A percentile compares a stretch with the other conserved stretches of the same genome.
phyloP scores from a whole-genome alignment of 2,113 vertebrate species.

The Penelope pileata region DNA sequence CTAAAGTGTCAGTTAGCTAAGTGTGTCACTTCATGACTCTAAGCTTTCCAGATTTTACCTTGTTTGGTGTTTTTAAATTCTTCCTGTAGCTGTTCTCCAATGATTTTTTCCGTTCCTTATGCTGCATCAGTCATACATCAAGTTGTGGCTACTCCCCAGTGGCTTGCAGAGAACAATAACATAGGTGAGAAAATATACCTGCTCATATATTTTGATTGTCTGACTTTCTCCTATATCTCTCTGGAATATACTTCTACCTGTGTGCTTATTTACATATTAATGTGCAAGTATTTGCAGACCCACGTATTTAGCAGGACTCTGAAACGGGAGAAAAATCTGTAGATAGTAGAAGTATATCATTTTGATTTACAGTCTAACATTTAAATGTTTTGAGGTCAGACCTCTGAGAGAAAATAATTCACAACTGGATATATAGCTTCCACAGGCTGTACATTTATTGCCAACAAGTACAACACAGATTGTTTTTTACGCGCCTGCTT shows the following conservation, averaged over 20 bases:
- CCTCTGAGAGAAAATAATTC: conserved; percentile 74
- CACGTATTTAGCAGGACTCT: conserved; percentile 51
- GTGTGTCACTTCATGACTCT: neutral
- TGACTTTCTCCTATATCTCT: conserved; percentile 32
- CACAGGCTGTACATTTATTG: conserved; percentile 71
- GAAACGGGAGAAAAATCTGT: conserved; percentile 55
- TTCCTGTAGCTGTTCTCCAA: conserved; percentile 24
- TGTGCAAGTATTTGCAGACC: conserved; percentile 61
- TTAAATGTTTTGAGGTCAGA: conserved; percentile 81
- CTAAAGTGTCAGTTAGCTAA: neutral
- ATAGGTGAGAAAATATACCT: conserved; percentile 56
- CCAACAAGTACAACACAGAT: conserved; percentile 56
- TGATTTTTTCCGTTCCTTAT: conserved; percentile 31
- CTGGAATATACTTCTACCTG: conserved; percentile 44
- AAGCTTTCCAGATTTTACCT: conserved; percentile 4
- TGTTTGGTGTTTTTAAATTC: neutral
- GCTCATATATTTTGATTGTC: conserved; percentile 64
- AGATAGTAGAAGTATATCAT: conserved; percentile 65
- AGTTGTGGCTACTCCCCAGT: conserved; percentile 39
- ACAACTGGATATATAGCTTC: conserved; percentile 70
- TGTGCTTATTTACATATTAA: conserved; percentile 68
- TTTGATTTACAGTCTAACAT: conserved; percentile 77
- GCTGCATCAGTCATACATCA: conserved; percentile 52
- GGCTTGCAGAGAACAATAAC: conserved; percentile 63
- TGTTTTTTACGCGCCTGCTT: conserved; percentile 63